Evolutionary conservation across 64 coral and sea anemone species (phyloP).

Genomic region (Orbicella faveolata): DNA sequence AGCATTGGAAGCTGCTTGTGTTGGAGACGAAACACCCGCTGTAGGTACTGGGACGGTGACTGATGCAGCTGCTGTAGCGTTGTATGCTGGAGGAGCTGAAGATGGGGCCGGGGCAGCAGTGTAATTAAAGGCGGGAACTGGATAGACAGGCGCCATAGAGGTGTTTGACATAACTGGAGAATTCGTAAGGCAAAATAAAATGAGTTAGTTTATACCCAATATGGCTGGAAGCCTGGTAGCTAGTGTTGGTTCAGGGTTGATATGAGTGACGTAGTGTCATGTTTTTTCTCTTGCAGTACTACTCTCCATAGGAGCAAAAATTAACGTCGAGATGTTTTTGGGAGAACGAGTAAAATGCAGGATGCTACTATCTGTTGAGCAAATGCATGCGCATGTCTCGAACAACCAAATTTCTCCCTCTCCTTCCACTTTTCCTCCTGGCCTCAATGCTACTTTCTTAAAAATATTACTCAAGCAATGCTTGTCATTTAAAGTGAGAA

Average conservation of each 20-base stretch:
- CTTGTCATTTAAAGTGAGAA: too few species aligned
- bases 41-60: not conserved
- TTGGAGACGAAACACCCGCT: not conserved
- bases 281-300: too few species aligned
- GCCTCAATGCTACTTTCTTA: too few species aligned
- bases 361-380: too few species aligned
- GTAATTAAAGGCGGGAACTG: constrained; percentile 2
- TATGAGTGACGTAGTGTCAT: too few species aligned
- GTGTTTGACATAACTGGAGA: not conserved
- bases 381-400: too few species aligned
- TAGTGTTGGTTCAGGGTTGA: not conserved
- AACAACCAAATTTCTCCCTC: too few species aligned
- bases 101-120: not conserved
- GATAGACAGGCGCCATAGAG: not conserved
- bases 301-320: too few species aligned
- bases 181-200: not conserved
- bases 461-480: too few species aligned
- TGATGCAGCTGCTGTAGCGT: not conserved
- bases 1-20: not conserved
- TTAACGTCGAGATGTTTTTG: too few species aligned
- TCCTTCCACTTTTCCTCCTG: too few species aligned
- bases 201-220: not conserved
- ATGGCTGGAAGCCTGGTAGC: not conserved
- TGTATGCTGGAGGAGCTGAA: not conserved
- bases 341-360: too few species aligned